Conservation (phyloP, 1,140 invertebrate genomes). For the Hormaphis cornu region DNA sequence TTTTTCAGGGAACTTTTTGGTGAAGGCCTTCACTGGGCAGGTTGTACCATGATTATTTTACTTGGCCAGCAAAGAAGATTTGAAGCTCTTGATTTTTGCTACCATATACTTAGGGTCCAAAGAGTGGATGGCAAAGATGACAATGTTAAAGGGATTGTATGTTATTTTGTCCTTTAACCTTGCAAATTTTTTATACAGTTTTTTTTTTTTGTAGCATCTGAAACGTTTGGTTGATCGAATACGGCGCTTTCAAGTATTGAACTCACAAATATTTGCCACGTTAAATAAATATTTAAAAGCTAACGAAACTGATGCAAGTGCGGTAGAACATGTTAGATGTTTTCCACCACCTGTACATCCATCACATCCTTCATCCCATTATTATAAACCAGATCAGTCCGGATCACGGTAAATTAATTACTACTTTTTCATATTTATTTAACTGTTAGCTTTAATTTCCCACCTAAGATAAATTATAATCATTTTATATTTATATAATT, state of each 20-base stretch:
- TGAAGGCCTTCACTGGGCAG: conserved; percentile 98
- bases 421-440: not conserved
- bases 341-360: conserved; percentile 90
- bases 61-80: conserved; percentile 92
- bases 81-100: conserved; percentile 97
- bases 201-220: conserved; percentile 59
- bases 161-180: conserved; percentile 43
- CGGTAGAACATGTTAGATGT: conserved; percentile 92
- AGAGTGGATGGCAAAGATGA: conserved; percentile 94
- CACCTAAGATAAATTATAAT: not conserved
- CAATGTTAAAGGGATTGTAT: conserved; percentile 89
- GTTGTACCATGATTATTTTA: conserved; percentile 95
- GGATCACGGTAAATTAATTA: conserved; percentile 7
- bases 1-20: conserved; percentile 84
- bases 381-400: conserved; percentile 36
- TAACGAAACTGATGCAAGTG: conserved; percentile 70
- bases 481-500: conserved; percentile 1
- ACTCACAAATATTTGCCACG: conserved; percentile 96
- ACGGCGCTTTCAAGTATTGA: conserved; percentile 92
- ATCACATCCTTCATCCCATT: conserved; percentile 48
- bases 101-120: conserved; percentile 94
- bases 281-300: conserved; percentile 88
- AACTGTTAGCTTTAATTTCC: not conserved
- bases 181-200: conserved; percentile 30
- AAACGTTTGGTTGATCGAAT: conserved; percentile 97